Percentiles rank a stretch among this genome's conserved stretches.
These are phyloP conservation scores for Camponotus pennsylvanicus DNA, from an alignment of 1,140 invertebrate species.

Conservation along the genomic window DNA sequence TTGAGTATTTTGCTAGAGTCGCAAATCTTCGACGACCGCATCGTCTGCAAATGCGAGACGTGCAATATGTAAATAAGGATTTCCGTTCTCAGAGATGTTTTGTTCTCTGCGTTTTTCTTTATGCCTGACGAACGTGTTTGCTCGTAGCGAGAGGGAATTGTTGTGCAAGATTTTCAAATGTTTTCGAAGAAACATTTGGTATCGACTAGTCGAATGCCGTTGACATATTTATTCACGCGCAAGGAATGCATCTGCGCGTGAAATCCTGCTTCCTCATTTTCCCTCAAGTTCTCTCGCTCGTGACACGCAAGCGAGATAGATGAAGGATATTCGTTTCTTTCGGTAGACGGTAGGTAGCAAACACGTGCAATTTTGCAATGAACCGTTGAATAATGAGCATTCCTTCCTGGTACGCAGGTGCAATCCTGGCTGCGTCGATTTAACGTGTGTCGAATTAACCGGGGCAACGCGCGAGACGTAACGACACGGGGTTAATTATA, in stretches of 20 bases:
- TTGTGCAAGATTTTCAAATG: slow-evolving; percentile 15
- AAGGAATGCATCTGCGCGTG: slow-evolving; percentile 32
- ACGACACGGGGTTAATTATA: slow-evolving; percentile 15
- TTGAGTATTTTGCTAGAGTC: not conserved
- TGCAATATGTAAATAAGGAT: slow-evolving; percentile 21
- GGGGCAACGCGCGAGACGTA: not conserved
- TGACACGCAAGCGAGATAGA: slow-evolving; percentile 7
- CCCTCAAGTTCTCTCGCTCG: not conserved
- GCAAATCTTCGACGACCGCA: not conserved
- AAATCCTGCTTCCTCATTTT: slow-evolving; percentile 41
- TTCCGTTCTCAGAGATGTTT: not conserved
- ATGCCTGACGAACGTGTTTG: not conserved
- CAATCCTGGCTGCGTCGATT: not conserved
- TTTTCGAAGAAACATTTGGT: slow-evolving; percentile 5
- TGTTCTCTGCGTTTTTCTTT: not conserved
- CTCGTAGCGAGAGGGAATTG: not conserved
- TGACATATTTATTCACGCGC: slow-evolving; percentile 49
- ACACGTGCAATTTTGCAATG: slow-evolving; percentile 26
- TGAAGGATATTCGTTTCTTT: slow-evolving; percentile 44
- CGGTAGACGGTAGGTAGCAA: slow-evolving; percentile 13
- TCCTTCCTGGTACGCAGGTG: slow-evolving; percentile 27
- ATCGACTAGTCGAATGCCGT: not conserved
- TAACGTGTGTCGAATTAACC: slow-evolving; percentile 7
- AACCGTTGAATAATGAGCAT: slow-evolving; percentile 40
- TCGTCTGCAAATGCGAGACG: not conserved